Base-by-base conservation (phyloP, 2,888 invertebrate species). In the Sisyra nigra region DNA sequence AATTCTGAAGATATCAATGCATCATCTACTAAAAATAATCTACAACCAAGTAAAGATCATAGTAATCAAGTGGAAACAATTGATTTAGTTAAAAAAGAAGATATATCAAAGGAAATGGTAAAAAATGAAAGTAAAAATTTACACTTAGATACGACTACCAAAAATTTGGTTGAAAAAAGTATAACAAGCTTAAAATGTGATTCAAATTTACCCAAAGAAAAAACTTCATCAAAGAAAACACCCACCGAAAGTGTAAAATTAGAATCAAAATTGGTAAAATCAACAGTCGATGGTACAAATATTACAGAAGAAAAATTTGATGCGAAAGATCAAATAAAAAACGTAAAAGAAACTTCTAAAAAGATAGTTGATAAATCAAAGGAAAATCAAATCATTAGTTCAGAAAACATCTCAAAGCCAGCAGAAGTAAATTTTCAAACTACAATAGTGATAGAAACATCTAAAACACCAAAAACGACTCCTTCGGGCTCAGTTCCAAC, bases 211-310 rank as follows among this genome's bases (percentile, higher is more conserved):
- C 11, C 34, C 3, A 7, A 14, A 34, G 34, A 34, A 11, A 8
- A n/a, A 14, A 11, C 9, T 34, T 34, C 11, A n/a, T 14, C 34
- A 8, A 34, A 15, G 13, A 11, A 34, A n/a, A 11, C 24, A 24
- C 24, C 6, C 11, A 37, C 5, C 3, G 43, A 30, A 45, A 35
- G 7, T 42, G 47, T 17, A 43, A 14, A 46, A 10, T 19, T 10
- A 31, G 40, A 38, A 43, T 13, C 6, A 14, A 10, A 19, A 18
- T 18, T 18, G 4, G 38, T 37, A 33, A 47, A 46, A 44, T 9
- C 10, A 18, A 36, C 58, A n/a, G 55, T 60, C 15, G 59, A 61
- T 3, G 33, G 44, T 29, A 40, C 40, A 44, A 41, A 35, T 43
- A 39, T 18, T 37, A 40, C 36, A 40, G 18, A 17, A 11, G 32